These are phyloP conservation scores for Drosophila nikananu DNA, from an alignment of 1,140 invertebrate genomes.

Conservation along the genomic window DNA sequence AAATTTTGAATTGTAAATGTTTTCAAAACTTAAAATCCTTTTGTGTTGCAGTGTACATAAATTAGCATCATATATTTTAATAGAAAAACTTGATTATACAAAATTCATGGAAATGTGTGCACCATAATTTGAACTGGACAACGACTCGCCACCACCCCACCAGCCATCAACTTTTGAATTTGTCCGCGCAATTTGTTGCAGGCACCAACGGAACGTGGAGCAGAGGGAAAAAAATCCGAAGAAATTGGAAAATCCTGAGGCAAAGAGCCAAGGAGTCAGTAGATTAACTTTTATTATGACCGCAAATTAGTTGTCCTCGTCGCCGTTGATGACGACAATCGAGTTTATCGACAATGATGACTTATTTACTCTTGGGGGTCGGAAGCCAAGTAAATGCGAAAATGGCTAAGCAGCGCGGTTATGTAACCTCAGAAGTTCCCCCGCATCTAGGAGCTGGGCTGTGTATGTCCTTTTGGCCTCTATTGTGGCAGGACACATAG, in stretches of 20 bases:
- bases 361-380: constrained; percentile 70
- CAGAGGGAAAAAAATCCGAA: constrained; percentile 6
- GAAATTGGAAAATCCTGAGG: constrained; percentile 24
- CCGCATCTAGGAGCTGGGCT: constrained; percentile 10
- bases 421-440: constrained; percentile 55
- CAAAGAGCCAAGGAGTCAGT: constrained; percentile 69
- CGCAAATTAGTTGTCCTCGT: constrained; percentile 85
- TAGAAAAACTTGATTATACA: constrained; percentile 19
- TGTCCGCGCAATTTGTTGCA: constrained; percentile 63
- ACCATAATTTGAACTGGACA: constrained; percentile 1
- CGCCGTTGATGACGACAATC: constrained; percentile 81
- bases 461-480: constrained; percentile 67
- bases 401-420: constrained; percentile 40
- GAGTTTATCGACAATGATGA: constrained; percentile 76
- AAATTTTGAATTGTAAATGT: no score
- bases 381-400: constrained; percentile 38
- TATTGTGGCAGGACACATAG: constrained; percentile 49
- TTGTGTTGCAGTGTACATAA: constrained; percentile 6
- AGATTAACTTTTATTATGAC: constrained; percentile 85
- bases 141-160: not conserved
- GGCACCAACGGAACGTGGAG: constrained; percentile 14
- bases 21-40: fast-evolving
- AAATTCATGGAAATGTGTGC: constrained; percentile 11
- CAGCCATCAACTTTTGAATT: constrained; percentile 30
- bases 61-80: constrained; percentile 18